Conservation (phyloP, 1,140 invertebrate species). For the Panagrolaimus sp. region DNA sequence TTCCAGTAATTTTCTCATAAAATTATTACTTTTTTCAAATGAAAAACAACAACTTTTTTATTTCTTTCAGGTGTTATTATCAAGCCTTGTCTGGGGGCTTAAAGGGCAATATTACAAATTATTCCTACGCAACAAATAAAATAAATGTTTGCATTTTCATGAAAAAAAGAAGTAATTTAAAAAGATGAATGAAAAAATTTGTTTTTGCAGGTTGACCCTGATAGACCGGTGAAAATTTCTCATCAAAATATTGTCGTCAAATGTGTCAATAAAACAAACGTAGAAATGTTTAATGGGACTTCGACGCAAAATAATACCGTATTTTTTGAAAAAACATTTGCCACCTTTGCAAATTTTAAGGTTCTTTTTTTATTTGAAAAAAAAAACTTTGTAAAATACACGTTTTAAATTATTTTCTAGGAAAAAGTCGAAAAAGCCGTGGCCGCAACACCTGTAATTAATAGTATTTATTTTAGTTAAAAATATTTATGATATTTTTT, state of each 20-base stretch:
- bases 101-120: conserved; percentile 10
- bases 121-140: conserved; percentile 3
- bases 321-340: conserved; percentile 30
- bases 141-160: conserved; percentile 17
- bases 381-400: conserved; percentile 23
- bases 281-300: not conserved
- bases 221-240: not conserved
- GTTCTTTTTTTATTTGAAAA: conserved; percentile 20
- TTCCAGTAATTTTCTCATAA: conserved; percentile 18
- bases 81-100: conserved; percentile 20
- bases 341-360: conserved; percentile 30
- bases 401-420: conserved; percentile 17
- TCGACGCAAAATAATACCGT: conserved; percentile 17
- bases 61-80: conserved; percentile 23
- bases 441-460: conserved; percentile 15
- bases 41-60: conserved; percentile 1
- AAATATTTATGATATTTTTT: too few relatives aligned
- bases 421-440: conserved; percentile 21
- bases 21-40: not conserved
- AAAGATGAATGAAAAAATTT: conserved; percentile 6
- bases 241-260: not conserved
- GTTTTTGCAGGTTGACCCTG: not conserved
- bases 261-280: conserved; percentile 11
- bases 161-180: conserved; percentile 8
- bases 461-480: too few relatives aligned